Conservation (phyloP, 2,797 vertebrate species). For the Parambassis ranga region DNA sequence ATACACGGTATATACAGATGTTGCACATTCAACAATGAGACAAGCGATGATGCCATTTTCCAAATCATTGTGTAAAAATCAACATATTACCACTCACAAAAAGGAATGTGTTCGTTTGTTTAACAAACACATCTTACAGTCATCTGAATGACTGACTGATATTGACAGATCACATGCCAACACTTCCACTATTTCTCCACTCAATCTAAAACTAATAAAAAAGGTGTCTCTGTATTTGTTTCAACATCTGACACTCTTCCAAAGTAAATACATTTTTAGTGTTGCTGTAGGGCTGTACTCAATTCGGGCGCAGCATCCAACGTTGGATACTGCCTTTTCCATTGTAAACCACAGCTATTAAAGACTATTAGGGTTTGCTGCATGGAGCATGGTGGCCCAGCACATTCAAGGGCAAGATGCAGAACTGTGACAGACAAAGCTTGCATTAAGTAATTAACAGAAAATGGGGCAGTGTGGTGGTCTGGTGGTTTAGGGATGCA, state of each 20-base stretch:
- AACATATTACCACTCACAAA: background rate
- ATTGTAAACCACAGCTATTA: conserved; percentile 4
- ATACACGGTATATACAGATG: background rate
- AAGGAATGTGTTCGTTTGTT: background rate
- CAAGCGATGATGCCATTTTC: background rate
- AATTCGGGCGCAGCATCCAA: too few species aligned
- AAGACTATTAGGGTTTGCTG: background rate
- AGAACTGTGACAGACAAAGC: too few species aligned
- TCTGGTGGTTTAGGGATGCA: background rate
- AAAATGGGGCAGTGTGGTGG: background rate
- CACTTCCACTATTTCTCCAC: background rate
- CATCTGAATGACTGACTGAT: background rate
- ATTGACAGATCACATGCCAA: background rate
- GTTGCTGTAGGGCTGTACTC: background rate
- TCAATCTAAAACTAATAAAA: background rate
- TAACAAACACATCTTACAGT: background rate
- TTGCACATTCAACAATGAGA: background rate
- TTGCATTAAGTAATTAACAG: background rate
- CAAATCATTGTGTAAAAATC: background rate
- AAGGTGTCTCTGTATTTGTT: background rate
- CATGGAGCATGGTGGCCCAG: background rate
- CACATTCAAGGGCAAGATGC: background rate
- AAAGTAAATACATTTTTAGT: background rate
- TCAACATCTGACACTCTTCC: background rate
- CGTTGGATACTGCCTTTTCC: conserved; percentile 18